Evolutionary conservation across 2,888 invertebrate species (phyloP), one percentile per base, ranked within the genome.

Genomic region (Belgica antarctica): DNA sequence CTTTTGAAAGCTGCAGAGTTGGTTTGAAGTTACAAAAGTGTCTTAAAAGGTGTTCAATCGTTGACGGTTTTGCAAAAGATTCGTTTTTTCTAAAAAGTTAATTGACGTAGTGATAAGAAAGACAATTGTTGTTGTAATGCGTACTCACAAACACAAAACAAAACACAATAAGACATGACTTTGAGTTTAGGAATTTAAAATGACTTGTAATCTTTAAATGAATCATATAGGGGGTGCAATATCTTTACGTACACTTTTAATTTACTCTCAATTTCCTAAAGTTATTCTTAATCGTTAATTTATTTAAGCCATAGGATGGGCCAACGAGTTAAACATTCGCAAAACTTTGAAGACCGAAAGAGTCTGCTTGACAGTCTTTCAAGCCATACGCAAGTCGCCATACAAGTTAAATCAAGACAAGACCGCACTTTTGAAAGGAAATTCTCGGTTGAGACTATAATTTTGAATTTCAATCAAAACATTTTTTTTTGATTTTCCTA

Each of bases 141-240:
- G 65, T 65, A 65, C 65, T 65, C 65, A 47, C 34, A 17, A 19
- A 36, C 22, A 7, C 52, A 59, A 10, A 59, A 46, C 4, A 7
- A 46, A 52, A 52, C 52, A 36, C 62, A 36, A 17, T 17, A 17
- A 52, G 52, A 52, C 52, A 52, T 19, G 52, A 52, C 5, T 3
- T 41, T 41, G 3, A 22, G 19, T 19, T 31, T 8, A 31, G 34
- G 12, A 31, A 31, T 46, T n/a, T n/a, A n/a, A 52, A 25, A 27
- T 59, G 31, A 62, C 34, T 62, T 62, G 31, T 62, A 63, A 46
- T 5, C 15, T 46, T 52, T 5, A 22, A 52, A 22, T 52, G 19
- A 52, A 65, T 65, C 27, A 24, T 68, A 10, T 31, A 68, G 46
- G 28, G 65, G 34, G 68, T 68, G 68, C 68, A 68, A 68, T 68